Evolutionary conservation across 2,888 invertebrate genomes (phyloP), one percentile per base, ranked within the genome.

Genomic region (Trissolcus brochymenae): DNA sequence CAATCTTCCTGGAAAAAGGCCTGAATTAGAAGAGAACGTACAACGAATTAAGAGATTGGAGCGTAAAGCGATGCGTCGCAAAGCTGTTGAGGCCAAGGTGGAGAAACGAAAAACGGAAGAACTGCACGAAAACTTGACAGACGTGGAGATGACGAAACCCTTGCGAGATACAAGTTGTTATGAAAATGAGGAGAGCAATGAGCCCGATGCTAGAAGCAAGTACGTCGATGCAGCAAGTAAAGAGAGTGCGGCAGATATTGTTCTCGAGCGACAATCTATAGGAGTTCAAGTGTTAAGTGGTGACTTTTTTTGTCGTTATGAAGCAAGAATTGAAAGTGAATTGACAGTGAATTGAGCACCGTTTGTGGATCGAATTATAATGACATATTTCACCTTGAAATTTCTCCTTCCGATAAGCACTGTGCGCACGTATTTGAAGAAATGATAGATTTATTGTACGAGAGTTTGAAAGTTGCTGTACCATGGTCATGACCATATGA

Each of bases 371-470:
- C 14, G 17, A 54, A 54, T 54, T 54, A 54, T 54, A 25, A 54
- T 54, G 54, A 25, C 54, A 25, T 54, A 54, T 54, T 6, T 25
- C 9, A 54, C 29, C 17, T 25, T 54, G 54, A 54, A 54, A 54
- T 25, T 21, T 54, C 6, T 54, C 54, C 2, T 54, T 25, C 17
- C n/a, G 54, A 25, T 3, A 54, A n/a, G 54, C 46, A 46, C n/a
- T 67, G 56, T 60, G 46, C 46, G 46, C 46, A 14, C 46, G 46
- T n/a, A 14, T 46, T 79, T 46, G 29, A 40, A 40, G 16, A 56
- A n/a, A n/a, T n/a, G n/a, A n/a, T n/a, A n/a, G n/a, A n/a, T n/a
- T n/a, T n/a, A n/a, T n/a, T n/a, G n/a, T n/a, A n/a, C n/a, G n/a
- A n/a, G n/a, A n/a, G n/a, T n/a, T n/a, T n/a, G n/a, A n/a, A n/a